These are phyloP conservation scores for Pungitius pungitius DNA, from an alignment of 2,113 vertebrate genomes.

Conservation along the genomic window DNA sequence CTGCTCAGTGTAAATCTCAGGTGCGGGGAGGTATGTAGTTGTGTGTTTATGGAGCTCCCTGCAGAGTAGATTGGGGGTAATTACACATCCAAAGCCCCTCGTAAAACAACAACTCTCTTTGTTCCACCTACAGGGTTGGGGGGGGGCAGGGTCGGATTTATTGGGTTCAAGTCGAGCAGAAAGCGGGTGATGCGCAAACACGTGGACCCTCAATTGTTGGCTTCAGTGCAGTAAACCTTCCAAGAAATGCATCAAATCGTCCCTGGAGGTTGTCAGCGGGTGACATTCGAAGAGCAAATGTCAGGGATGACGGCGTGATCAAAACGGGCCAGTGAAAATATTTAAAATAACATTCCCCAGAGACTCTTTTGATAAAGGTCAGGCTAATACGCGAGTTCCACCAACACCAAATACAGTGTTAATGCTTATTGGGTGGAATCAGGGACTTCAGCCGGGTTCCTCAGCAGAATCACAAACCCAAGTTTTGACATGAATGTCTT, in stretches of 20 bases:
- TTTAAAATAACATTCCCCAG: neutral
- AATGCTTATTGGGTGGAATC: neutral
- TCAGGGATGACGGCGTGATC: slow-evolving; percentile 24
- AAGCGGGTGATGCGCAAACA: neutral
- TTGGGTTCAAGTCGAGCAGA: slow-evolving; percentile 1
- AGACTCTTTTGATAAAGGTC: slow-evolving; percentile 22
- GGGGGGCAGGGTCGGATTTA: slow-evolving; percentile 36
- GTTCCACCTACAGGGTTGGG: slow-evolving; percentile 33
- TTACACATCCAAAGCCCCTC: slow-evolving; percentile 61
- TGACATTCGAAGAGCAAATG: slow-evolving; percentile 38
- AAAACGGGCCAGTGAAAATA: slow-evolving; percentile 21
- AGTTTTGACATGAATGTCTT: neutral
- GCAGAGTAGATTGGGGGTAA: slow-evolving; percentile 62
- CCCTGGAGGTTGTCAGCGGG: slow-evolving; percentile 17
- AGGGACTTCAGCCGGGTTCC: slow-evolving; percentile 5
- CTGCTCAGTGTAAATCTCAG: slow-evolving; percentile 45
- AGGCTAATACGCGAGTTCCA: neutral
- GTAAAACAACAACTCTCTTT: slow-evolving; percentile 56
- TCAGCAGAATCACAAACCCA: neutral
- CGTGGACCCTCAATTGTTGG: too few species aligned
- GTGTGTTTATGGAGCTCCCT: slow-evolving; percentile 64
- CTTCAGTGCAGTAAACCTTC: slow-evolving; percentile 2
- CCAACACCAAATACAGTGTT: neutral
- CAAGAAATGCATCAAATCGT: slow-evolving; percentile 19
- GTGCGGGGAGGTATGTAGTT: slow-evolving; percentile 44